Evolutionary conservation across 2,888 invertebrate genomes (phyloP), one percentile per base, ranked within the genome.

Genomic region (Ariolimax columbianus): DNA sequence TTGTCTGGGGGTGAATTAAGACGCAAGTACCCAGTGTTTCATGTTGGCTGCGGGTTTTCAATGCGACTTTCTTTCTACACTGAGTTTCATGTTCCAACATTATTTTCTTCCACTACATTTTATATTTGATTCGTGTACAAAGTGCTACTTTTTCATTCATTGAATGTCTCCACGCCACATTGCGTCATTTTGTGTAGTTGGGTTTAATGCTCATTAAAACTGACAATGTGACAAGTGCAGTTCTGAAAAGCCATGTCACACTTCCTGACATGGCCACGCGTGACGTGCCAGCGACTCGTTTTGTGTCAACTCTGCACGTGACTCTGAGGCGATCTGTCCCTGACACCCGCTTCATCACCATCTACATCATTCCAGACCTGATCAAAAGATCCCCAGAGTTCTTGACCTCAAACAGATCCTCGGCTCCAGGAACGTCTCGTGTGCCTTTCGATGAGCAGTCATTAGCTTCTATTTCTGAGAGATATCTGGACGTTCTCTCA

Each of bases 251-350:
- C 38, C n/a, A 70, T 38, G 19, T 33, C 30, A 23, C 17, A 33
- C 47, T 36, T 43, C 11, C 78, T n/a, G 63, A 38, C 38, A 79
- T 68, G 66, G 68, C 68, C 33, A 79, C 66, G 0, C 47, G 68
- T 47, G 66, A 66, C 43, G 19, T 68, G 43, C 30, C 43, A 9
- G 19, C 66, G 19, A 43, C 79, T 0, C 66, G 68, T 47, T 79
- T 79, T 79, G 30, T 79, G 3, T 66, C 66, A 23, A 75, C 79
- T 43, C 68, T 79, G 23, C 43, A 43, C 26, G 79, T 79, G 9
- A 79, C 26, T 33, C 68, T 79, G 68, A 23, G 40, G 14, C 9
- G 47, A 19, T 47, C 30, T 0, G 0, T 17, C 19, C 30, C 47
- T 30, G 30, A 33, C 19, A 68, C 66, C 33, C 79, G 79, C 43